phyloP scores from a whole-genome alignment of 2,113 vertebrate species.

The Phoxinus phoxinus region DNA sequence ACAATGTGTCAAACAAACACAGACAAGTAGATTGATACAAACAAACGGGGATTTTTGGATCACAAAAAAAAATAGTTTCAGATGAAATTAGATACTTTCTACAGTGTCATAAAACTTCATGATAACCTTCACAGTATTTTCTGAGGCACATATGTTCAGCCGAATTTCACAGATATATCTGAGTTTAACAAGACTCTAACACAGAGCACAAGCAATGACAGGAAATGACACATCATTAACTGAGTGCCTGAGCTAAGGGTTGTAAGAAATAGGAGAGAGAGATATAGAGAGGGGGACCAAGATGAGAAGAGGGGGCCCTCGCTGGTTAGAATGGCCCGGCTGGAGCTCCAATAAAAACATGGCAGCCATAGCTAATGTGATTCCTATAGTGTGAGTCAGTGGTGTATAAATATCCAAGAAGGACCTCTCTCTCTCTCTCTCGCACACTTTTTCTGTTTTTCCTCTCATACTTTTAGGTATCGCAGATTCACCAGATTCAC shows the following conservation, averaged over 20 bases:
- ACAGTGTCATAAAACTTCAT: slow-evolving; percentile 11
- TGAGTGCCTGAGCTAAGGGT: slow-evolving; percentile 34
- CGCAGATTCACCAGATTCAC: slow-evolving; percentile 49
- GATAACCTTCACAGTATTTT: slow-evolving; percentile 19
- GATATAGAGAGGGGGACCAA: slow-evolving; percentile 10
- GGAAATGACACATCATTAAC: slow-evolving; percentile 59
- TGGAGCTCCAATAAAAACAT: slow-evolving; percentile 58
- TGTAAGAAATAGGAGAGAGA: slow-evolving; percentile 19
- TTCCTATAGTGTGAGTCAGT: slow-evolving; percentile 57
- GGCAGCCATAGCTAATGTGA: slow-evolving; percentile 59
- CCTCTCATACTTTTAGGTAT: slow-evolving; percentile 16
- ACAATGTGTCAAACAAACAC: background rate
- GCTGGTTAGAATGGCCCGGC: slow-evolving; percentile 50
- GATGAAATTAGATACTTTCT: background rate
- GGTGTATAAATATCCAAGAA: slow-evolving; percentile 60
- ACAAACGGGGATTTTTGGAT: background rate
- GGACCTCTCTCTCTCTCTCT: background rate
- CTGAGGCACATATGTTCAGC: slow-evolving; percentile 19
- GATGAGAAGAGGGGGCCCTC: slow-evolving; percentile 3
- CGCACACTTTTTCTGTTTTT: background rate
- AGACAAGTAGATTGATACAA: background rate
- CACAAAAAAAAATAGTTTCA: background rate
- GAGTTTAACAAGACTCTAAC: slow-evolving; percentile 38
- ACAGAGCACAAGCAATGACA: slow-evolving; percentile 43
- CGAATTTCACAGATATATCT: slow-evolving; percentile 40